These are phyloP conservation scores for Athrips mouffetella DNA, from an alignment of 2,888 invertebrate species.

Conservation along the genomic window DNA sequence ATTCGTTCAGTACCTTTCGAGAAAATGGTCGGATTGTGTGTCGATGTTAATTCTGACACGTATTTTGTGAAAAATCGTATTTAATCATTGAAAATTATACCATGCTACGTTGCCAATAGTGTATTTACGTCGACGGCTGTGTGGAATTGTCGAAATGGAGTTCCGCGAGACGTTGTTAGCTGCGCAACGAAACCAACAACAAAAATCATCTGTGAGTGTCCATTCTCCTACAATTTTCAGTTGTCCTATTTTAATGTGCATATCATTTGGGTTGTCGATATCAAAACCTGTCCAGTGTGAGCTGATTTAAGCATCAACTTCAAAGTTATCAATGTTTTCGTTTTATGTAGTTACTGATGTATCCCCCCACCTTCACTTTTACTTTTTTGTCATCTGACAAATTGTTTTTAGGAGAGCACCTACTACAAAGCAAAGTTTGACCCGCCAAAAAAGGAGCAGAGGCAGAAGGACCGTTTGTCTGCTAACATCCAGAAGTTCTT, in stretches of 20 bases:
- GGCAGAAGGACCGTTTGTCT: conserved; percentile 82
- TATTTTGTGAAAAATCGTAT: conserved; percentile 62
- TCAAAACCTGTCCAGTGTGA: background rate
- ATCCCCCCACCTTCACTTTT: conserved; percentile 15
- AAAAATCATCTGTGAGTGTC: conserved; percentile 72
- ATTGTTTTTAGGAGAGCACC: conserved; percentile 52
- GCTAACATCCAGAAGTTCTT: conserved; percentile 90
- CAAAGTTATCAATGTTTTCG: conserved; percentile 6
- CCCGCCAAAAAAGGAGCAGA: conserved; percentile 88
- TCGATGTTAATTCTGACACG: conserved; percentile 64
- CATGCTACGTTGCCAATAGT: conserved; percentile 33
- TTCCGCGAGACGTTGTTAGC: conserved; percentile 71
- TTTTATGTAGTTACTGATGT: conserved; percentile 5
- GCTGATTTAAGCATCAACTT: background rate
- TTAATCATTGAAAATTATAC: conserved; percentile 52
- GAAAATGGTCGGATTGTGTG: conserved; percentile 73
- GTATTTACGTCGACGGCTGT: conserved; percentile 21
- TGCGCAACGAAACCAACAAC: conserved; percentile 75
- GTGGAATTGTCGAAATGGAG: conserved; percentile 51
- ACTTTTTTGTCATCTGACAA: conserved; percentile 16
- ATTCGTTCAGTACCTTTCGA: conserved; percentile 68
- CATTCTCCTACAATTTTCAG: background rate
- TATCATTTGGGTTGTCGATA: conserved; percentile 22
- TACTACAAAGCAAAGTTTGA: conserved; percentile 89
- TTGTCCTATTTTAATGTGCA: conserved; percentile 25